Percentiles rank a stretch among this genome's conserved stretches.
phyloP scores from a whole-genome alignment of 2,113 vertebrate genomes.

The Formicarius rufipectus region DNA sequence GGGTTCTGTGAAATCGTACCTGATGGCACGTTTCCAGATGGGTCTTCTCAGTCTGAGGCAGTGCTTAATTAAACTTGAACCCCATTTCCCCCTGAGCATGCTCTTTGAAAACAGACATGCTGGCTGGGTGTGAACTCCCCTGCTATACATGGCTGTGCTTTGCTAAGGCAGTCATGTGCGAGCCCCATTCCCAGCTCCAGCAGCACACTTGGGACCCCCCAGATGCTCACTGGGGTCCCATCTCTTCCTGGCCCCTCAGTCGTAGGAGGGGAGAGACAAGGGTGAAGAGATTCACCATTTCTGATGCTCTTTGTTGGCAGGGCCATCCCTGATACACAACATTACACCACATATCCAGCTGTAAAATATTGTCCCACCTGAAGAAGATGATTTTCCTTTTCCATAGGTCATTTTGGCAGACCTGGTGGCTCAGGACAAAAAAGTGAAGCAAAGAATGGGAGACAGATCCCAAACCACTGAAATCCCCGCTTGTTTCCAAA shows the following conservation, averaged over 20 bases:
- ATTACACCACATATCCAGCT: neutral
- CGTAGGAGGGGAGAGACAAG: accelerated
- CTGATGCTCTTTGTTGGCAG: neutral
- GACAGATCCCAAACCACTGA: neutral
- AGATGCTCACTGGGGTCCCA: accelerated
- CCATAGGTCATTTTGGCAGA: neutral
- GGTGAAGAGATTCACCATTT: neutral
- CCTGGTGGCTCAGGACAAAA: neutral
- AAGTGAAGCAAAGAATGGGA: neutral
- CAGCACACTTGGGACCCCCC: neutral
- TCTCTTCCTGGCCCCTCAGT: accelerated
- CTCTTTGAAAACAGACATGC: neutral
- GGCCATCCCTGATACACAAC: no score
- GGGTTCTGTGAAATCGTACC: neutral
- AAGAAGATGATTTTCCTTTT: neutral
- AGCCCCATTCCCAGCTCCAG: accelerated
- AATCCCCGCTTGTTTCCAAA: neutral
- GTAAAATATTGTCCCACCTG: neutral
- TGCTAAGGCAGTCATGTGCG: accelerated
- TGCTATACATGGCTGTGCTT: accelerated
- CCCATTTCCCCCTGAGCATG: no score
- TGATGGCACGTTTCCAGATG: neutral
- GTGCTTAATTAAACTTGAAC: neutral
- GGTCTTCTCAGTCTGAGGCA: neutral
- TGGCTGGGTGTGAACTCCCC: neutral